A percentile compares a stretch with the other conserved stretches of the same genome.
Evolutionary conservation across 2,888 invertebrate genomes (phyloP).

Genomic region (Calliopum simillimum): DNA sequence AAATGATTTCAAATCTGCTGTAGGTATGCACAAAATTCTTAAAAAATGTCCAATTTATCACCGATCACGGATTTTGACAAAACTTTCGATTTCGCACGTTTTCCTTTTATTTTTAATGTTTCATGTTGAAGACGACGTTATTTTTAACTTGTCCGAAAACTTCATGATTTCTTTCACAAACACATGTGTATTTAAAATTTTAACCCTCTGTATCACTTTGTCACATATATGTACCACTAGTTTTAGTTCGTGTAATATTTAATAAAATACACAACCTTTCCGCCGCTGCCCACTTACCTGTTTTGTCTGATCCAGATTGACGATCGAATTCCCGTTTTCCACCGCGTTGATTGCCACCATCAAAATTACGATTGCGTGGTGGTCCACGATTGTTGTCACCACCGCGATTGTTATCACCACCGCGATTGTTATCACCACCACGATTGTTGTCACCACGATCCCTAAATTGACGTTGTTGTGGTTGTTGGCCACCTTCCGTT

Average conservation of each 20-base stretch:
- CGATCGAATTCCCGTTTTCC: constrained; percentile 94
- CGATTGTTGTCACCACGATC: constrained; percentile 67
- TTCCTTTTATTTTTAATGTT: too few relatives aligned
- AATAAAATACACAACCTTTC: neutral
- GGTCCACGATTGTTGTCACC: constrained; percentile 61
- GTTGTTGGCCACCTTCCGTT: constrained; percentile 47
- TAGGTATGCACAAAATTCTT: too few relatives aligned
- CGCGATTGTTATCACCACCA: constrained; percentile 52
- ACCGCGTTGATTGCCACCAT: constrained; percentile 65
- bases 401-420: constrained; percentile 39
- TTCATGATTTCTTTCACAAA: neutral
- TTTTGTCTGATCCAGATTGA: constrained; percentile 95
- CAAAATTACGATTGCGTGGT: constrained; percentile 65
- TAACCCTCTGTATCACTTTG: too few relatives aligned
- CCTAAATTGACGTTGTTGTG: constrained; percentile 54
- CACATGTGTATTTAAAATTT: neutral
- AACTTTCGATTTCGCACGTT: too few relatives aligned
- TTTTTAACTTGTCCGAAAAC: neutral
- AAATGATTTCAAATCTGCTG: too few relatives aligned
- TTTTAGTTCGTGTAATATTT: too few relatives aligned
- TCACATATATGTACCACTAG: too few relatives aligned
- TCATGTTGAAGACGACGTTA: neutral
- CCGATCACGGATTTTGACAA: too few relatives aligned
- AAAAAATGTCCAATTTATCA: too few relatives aligned
- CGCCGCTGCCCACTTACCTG: constrained; percentile 70